Conservation (phyloP, 2,888 invertebrate species). For the Pheosia gnoma region DNA sequence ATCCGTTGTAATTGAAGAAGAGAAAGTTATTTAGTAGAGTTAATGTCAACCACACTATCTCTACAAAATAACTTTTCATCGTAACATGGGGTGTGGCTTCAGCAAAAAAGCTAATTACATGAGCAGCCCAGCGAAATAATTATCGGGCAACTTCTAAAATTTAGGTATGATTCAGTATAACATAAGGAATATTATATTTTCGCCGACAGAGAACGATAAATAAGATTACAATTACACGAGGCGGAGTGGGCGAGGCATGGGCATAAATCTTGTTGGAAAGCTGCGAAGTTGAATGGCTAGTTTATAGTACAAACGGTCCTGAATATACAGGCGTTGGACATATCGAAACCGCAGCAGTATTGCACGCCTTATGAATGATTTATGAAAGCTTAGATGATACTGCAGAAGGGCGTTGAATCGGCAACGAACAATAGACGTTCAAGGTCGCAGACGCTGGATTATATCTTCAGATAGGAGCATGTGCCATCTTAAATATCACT, state of each 20-base stretch:
- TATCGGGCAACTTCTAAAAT: slow-evolving; percentile 37
- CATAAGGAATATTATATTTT: slow-evolving; percentile 42
- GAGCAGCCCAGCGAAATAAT: slow-evolving; percentile 20
- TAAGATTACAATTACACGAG: slow-evolving; percentile 69
- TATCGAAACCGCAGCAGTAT: slow-evolving; percentile 33
- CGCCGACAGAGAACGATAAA: slow-evolving; percentile 52
- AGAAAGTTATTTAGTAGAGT: neutral
- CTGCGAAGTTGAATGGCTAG: slow-evolving; percentile 44
- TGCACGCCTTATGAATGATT: slow-evolving; percentile 37
- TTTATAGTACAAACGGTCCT: slow-evolving; percentile 8
- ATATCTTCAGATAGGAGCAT: slow-evolving; percentile 22
- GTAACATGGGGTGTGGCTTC: neutral
- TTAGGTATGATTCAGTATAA: slow-evolving; percentile 36
- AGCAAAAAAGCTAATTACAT: slow-evolving; percentile 7
- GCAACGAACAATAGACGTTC: slow-evolving; percentile 32
- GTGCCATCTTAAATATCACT: slow-evolving; percentile 24
- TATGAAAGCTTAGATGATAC: slow-evolving; percentile 38
- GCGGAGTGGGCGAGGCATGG: slow-evolving; percentile 45
- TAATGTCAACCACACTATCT: neutral
- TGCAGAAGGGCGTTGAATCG: slow-evolving; percentile 23
- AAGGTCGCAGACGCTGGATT: slow-evolving; percentile 26
- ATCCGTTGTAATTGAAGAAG: neutral
- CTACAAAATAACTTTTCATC: no score
- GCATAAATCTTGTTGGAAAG: slow-evolving; percentile 55
- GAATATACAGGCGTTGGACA: slow-evolving; percentile 42